These are phyloP conservation scores for Drosophila pruinosa DNA, from an alignment of 1,140 invertebrate genomes.

Conservation along the genomic window DNA sequence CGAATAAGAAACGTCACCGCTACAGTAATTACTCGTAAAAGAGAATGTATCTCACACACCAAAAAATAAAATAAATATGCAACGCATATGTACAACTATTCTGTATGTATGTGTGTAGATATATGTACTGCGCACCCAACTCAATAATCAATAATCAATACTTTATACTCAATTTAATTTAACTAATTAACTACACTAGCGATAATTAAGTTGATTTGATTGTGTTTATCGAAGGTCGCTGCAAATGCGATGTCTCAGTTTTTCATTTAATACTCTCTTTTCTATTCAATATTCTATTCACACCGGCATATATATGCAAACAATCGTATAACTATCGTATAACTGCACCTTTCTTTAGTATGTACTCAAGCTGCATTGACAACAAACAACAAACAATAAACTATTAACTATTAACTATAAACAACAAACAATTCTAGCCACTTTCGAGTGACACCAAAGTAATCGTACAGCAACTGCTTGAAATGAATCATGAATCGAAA, in stretches of 20 bases:
- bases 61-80: slow-evolving; percentile 41
- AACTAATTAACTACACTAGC: background rate
- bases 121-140: slow-evolving; percentile 24
- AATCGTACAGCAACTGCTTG: slow-evolving; percentile 52
- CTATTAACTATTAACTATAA: no score
- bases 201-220: background rate
- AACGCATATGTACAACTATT: slow-evolving; percentile 44
- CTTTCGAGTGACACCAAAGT: slow-evolving; percentile 58
- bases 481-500: slow-evolving; percentile 59
- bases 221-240: background rate
- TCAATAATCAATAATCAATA: background rate
- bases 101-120: slow-evolving; percentile 55
- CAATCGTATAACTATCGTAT: slow-evolving; percentile 37
- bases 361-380: slow-evolving; percentile 71
- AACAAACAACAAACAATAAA: slow-evolving; percentile 22
- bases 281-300: background rate
- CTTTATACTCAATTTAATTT: background rate
- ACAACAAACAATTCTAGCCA: slow-evolving; percentile 51
- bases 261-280: background rate
- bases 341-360: slow-evolving; percentile 76
- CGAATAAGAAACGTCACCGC: slow-evolving; percentile 62
- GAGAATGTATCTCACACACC: slow-evolving; percentile 70
- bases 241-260: background rate
- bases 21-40: slow-evolving; percentile 60
- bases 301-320: slow-evolving; percentile 22